These are phyloP conservation scores for Carcharodon carcharias DNA, from an alignment of 2,797 vertebrate genomes.

Conservation along the genomic window DNA sequence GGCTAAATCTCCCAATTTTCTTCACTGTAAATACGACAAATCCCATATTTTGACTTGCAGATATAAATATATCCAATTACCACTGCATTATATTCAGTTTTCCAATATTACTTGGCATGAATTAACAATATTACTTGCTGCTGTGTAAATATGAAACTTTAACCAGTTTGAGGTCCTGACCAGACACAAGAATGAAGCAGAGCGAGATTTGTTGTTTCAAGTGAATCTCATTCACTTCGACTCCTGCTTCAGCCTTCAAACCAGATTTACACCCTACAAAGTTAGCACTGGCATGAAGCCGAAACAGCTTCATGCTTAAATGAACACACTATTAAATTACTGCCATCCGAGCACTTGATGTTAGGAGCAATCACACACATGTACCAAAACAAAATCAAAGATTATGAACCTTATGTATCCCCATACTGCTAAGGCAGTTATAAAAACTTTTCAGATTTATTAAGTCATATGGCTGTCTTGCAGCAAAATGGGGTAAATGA, in stretches of 20 bases:
- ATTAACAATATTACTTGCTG: background rate
- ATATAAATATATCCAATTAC: background rate
- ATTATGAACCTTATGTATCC: background rate
- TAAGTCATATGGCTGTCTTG: background rate
- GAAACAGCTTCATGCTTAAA: background rate
- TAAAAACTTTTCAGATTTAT: background rate
- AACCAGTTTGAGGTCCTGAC: background rate
- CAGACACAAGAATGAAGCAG: background rate
- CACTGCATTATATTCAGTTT: background rate
- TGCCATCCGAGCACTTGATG: background rate
- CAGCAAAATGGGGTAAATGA: background rate
- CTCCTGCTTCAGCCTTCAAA: background rate
- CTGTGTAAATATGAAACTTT: background rate
- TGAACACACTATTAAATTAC: background rate
- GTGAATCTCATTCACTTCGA: background rate
- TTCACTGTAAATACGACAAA: too few species aligned
- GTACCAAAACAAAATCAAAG: background rate
- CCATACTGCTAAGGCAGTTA: background rate
- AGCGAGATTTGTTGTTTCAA: background rate
- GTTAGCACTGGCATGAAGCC: background rate
- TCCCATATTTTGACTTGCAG: background rate
- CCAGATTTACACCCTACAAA: background rate
- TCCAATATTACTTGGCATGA: background rate
- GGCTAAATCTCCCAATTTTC: background rate
- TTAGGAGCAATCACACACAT: background rate